Evolutionary conservation across 2,888 invertebrate species (phyloP), one percentile per base, ranked within the genome.

Genomic region (Heliconius erato): DNA sequence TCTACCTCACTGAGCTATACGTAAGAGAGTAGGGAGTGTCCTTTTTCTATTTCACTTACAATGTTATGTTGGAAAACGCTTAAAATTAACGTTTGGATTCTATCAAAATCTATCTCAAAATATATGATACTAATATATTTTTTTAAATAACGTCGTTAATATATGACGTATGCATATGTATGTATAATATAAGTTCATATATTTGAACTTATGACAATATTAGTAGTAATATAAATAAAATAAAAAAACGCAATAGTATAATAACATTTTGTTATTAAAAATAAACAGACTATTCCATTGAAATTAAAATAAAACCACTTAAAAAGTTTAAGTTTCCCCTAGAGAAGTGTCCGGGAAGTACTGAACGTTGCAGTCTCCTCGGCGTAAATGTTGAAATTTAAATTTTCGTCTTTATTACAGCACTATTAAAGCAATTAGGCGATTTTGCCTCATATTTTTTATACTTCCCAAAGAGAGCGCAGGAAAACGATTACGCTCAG

Each of bases 401-500:
- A 77, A 71, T 79, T 80, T 49, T 88, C 78, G 44, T 28, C 78
- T 68, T 28, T 77, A 77, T 69, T 63, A 77, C 69, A 69, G 81
- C 59, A 81, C 87, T 88, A 89, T 90, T 90, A 89, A 88, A 90
- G 90, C 90, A 90, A 92, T 91, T 92, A 90, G 89, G 68, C 49
- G 67, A 82, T 91, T 90, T 90, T 91, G 92, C 91, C 92, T 89
- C 90, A 90, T 80, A 82, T 91, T 90, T 92, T 72, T 89, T 89
- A 87, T 89, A 88, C 89, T 91, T 91, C 87, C 88, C 88, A 88
- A 88, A 89, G 89, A 89, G 87, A 87, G 87, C 87, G 88, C 90
- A 91, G 91, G 91, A 90, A 92, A 93, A 90, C 94, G 91, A 92
- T 92, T 92, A 94, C 85, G 88, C 89, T 88, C 88, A 89, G 88